Evolutionary conservation across 1,140 invertebrate species (phyloP).

Genomic region (Prorops nasuta): DNA sequence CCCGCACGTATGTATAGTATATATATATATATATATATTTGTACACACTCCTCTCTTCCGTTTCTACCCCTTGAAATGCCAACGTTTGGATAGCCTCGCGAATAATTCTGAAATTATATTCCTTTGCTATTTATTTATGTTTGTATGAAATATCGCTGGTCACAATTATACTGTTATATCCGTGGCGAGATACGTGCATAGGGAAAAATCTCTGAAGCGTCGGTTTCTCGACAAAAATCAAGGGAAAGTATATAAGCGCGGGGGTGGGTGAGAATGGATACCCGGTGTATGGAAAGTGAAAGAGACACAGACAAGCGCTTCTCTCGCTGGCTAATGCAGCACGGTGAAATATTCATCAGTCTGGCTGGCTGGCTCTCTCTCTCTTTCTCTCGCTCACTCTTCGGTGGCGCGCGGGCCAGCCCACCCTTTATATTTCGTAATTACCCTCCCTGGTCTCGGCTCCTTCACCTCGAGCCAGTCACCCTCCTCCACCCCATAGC

Average conservation of each 20-base stretch:
- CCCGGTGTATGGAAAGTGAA: slow-evolving; percentile 38
- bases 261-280: neutral
- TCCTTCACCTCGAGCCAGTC: slow-evolving; percentile 35
- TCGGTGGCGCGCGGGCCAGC: slow-evolving; percentile 43
- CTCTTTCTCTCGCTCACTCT: no score
- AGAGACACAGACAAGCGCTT: slow-evolving; percentile 45
- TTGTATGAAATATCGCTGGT: no score
- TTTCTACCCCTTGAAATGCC: no score
- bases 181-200: no score
- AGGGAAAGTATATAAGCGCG: neutral
- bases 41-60: neutral
- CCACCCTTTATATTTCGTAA: slow-evolving; percentile 56
- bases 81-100: no score
- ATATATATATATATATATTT: no score
- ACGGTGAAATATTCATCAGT: slow-evolving; percentile 56
- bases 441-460: slow-evolving; percentile 46
- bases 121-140: no score
- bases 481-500: slow-evolving; percentile 9
- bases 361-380: slow-evolving; percentile 45
- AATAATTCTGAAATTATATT: no score
- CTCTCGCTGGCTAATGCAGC: slow-evolving; percentile 49
- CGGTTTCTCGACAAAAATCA: no score
- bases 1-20: no score
- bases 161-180: no score
- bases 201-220: no score